Conservation (phyloP, 2,113 vertebrate genomes). For the Cavia porcellus region DNA sequence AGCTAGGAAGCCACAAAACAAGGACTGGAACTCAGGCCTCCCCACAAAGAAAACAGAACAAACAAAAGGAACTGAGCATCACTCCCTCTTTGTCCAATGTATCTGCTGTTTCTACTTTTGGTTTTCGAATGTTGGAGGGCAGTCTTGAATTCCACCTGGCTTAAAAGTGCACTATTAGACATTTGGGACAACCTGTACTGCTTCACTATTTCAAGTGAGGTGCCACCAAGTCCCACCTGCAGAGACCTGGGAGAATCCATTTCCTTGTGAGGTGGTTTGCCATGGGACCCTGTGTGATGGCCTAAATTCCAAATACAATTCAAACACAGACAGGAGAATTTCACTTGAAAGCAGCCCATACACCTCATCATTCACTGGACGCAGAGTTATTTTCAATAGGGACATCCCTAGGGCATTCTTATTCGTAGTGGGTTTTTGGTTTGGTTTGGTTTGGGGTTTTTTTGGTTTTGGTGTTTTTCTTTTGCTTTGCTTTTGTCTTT, state of each 20-base stretch:
- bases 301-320: neutral
- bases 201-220: neutral
- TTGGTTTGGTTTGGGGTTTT: neutral
- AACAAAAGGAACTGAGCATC: neutral
- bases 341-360: neutral
- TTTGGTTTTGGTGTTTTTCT: too few species aligned
- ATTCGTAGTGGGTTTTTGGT: neutral
- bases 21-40: neutral
- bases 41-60: neutral
- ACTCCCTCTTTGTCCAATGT: neutral
- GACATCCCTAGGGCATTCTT: neutral
- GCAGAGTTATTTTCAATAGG: neutral
- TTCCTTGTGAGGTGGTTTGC: neutral
- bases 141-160: neutral
- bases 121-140: neutral
- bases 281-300: rapidly evolving
- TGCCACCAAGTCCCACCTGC: too few species aligned
- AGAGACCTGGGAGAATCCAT: rapidly evolving
- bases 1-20: neutral
- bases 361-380: rapidly evolving
- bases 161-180: neutral
- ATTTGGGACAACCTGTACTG: neutral
- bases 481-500: neutral
- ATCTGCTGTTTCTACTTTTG: neutral
- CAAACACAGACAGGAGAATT: too few species aligned